phyloP scores from a whole-genome alignment of 2,113 vertebrate species.

The Marmota flaviventris region DNA sequence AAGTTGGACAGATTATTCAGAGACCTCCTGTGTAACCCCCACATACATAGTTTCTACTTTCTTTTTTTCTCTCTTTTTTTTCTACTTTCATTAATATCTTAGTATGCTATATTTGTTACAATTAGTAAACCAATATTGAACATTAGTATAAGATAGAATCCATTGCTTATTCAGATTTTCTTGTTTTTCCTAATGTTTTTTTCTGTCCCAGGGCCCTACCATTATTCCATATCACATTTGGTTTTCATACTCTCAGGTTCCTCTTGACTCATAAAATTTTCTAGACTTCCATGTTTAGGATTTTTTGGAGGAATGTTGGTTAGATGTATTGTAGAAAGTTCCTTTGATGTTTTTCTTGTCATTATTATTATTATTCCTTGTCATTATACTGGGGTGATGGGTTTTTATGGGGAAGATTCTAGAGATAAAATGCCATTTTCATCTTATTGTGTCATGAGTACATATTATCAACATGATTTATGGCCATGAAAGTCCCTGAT shows the following conservation, averaged over 20 bases:
- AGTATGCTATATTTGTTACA: neutral
- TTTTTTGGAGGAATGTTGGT: neutral
- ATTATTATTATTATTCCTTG: neutral
- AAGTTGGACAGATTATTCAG: neutral
- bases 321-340: neutral
- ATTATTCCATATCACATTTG: neutral
- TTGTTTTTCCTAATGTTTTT: neutral
- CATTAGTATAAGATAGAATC: neutral
- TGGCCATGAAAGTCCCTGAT: neutral
- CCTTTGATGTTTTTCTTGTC: neutral
- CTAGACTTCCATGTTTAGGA: neutral
- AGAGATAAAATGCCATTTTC: neutral
- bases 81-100: neutral
- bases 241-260: neutral
- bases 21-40: neutral
- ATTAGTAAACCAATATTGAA: neutral
- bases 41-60: neutral
- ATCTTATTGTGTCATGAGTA: neutral
- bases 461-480: neutral
- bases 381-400: neutral
- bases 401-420: neutral
- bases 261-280: neutral
- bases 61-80: neutral
- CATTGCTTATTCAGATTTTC: neutral
- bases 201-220: neutral